These are phyloP conservation scores for Paracentrotus lividus DNA, from an alignment of 53 echinoderm and acorn worm species.

Conservation along the genomic window DNA sequence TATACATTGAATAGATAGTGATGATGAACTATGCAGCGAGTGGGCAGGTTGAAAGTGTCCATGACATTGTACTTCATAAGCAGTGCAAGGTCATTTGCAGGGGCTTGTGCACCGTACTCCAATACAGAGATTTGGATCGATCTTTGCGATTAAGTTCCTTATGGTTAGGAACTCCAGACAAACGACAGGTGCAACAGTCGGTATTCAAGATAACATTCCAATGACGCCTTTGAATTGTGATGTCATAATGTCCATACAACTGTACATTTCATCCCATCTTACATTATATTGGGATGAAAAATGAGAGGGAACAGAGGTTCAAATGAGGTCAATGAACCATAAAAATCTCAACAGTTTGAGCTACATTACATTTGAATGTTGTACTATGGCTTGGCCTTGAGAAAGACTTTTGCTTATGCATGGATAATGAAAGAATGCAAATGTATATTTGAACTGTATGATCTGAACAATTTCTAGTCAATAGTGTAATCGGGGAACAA, in stretches of 20 bases:
- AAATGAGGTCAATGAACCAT: neutral
- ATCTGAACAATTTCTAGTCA: constrained; percentile 15
- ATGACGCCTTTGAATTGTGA: neutral
- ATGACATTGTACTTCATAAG: neutral
- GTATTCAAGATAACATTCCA: neutral
- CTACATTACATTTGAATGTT: too few species aligned
- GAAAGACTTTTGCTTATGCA: neutral
- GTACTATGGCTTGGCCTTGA: neutral
- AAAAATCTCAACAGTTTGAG: neutral
- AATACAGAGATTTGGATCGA: neutral
- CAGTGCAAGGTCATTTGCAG: neutral
- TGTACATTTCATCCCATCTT: neutral
- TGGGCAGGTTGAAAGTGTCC: neutral
- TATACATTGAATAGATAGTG: constrained; percentile 7
- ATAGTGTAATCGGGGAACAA: neutral
- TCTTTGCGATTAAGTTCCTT: neutral
- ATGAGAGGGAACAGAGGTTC: neutral
- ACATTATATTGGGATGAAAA: neutral
- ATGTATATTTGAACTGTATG: constrained; percentile 9
- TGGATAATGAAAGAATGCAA: neutral
- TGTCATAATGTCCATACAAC: neutral
- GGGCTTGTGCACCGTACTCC: neutral
- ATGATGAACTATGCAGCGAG: constrained; percentile 22
- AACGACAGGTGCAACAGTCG: neutral
- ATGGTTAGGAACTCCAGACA: neutral